Base-by-base conservation (phyloP, 2,797 vertebrate species). In the Poeciliopsis gracilis region DNA sequence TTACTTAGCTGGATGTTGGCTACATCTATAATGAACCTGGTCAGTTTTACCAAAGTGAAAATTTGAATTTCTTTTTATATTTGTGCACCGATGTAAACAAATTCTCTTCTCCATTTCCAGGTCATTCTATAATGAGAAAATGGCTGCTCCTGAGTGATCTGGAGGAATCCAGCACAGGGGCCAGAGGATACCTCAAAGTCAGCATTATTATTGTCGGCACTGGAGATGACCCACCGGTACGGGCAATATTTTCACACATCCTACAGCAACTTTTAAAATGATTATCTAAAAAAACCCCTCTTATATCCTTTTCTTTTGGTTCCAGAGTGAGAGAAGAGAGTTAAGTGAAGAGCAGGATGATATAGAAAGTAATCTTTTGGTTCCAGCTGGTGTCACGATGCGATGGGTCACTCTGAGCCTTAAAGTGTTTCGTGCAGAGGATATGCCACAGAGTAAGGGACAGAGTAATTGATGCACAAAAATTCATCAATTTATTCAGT, bases 141-240 rank as follows among this genome's bases (percentile, higher is more conserved):
- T 99, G 98, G 98, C 96, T 99, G 72, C 96, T 99, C 72, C 93
- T 99, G 87, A 96, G 93, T 88, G 97, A 99, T 89, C 95, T 96
- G 0, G 98, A 99, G 89, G 97, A 99, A 77, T 75, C 95, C 76
- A 96, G 88, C 89, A 97, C 96, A 13, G 97, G 96, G 69, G 94
- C 97, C 73, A 98, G 95, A 93, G 98, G 98, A 76, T 99, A 99
- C 91, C 90, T 99, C 78, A 99, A 99, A 97, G 97, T 98, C 95
- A 99, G 96, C 95, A 96, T 99, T 92, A 94, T 97, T 80, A 87
- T 99, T 72, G 86, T 98, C 69, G 97, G 96, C 79, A 97, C 97
- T 0, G 98, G 98, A 89, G 98, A 99, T 77, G 98, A 98, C 12
- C 95, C 97, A 45, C 97, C 95, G 30, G 98, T 99, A 90, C 78